A percentile compares a stretch with the other conserved stretches of the same genome.
Evolutionary conservation across 2,797 vertebrate species (phyloP).

Genomic region (Rhinophrynus dorsalis): DNA sequence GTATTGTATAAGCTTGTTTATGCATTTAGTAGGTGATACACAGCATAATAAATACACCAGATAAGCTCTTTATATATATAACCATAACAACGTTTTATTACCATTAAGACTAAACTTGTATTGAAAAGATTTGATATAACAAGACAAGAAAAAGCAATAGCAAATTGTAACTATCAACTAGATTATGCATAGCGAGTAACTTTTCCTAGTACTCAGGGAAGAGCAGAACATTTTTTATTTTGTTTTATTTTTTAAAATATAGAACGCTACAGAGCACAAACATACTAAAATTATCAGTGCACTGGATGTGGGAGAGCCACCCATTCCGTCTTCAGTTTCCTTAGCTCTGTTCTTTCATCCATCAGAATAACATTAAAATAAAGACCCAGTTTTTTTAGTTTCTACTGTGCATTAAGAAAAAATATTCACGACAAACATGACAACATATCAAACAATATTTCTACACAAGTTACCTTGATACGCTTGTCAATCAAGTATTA

Average conservation of each 20-base stretch:
- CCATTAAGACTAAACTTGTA: constrained; percentile 99
- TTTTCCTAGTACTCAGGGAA: constrained; percentile 99
- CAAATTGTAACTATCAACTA: constrained; percentile 99
- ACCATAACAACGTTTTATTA: constrained; percentile 99
- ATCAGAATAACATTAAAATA: constrained; percentile 94
- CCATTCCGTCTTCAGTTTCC: constrained; percentile 96
- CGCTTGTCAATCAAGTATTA: constrained; percentile 99
- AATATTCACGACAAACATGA: constrained; percentile 99
- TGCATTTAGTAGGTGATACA: constrained; percentile 75
- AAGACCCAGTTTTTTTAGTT: constrained; percentile 86
- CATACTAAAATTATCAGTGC: constrained; percentile 99
- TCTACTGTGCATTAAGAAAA: constrained; percentile 95
- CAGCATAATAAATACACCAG: constrained; percentile 94
- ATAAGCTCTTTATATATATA: constrained; percentile 99
- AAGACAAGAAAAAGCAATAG: constrained; percentile 99
- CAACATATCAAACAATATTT: constrained; percentile 99
- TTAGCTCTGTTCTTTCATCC: constrained; percentile 90
- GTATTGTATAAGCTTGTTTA: background rate
- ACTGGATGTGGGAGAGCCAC: constrained; percentile 96
- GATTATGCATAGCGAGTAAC: constrained; percentile 99
- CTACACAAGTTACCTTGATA: constrained; percentile 99
- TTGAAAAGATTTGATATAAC: constrained; percentile 99
- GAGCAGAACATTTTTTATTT: constrained; percentile 89
- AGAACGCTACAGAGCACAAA: constrained; percentile 99
- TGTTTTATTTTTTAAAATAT: constrained; percentile 97